Evolutionary conservation across 2,113 vertebrate species (phyloP).

Genomic region (Embiotoca jacksoni): DNA sequence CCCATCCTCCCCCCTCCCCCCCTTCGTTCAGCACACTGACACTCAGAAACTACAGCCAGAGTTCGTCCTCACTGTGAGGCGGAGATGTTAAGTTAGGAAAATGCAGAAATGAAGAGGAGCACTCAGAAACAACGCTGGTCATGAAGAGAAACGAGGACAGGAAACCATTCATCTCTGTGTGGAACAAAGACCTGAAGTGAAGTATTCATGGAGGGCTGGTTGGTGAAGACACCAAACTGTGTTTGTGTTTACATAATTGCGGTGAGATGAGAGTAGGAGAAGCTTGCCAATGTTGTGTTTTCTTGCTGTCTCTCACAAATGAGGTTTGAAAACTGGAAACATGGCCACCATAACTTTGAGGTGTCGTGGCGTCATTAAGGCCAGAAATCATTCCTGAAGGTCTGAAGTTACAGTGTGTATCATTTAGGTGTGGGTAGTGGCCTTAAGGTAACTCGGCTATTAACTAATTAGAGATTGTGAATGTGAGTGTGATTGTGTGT

Average conservation of each 20-base stretch:
- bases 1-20: constrained; percentile 90
- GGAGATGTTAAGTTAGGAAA: background rate
- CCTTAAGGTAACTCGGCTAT: constrained; percentile 96
- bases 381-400: constrained; percentile 45
- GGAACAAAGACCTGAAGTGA: constrained; percentile 29
- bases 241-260: constrained; percentile 81
- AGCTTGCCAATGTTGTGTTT: constrained; percentile 56
- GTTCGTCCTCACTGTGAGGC: constrained; percentile 97
- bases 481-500: constrained; percentile 45
- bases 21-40: constrained; percentile 92
- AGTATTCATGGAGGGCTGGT: constrained; percentile 35
- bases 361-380: constrained; percentile 38
- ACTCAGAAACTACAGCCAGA: constrained; percentile 98
- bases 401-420: constrained; percentile 50
- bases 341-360: constrained; percentile 27
- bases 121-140: constrained; percentile 24
- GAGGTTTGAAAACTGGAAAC: constrained; percentile 36
- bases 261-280: constrained; percentile 57
- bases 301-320: constrained; percentile 51
- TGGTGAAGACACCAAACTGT: constrained; percentile 60
- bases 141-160: background rate
- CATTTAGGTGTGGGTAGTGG: constrained; percentile 87
- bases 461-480: constrained; percentile 84
- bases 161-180: constrained; percentile 36
- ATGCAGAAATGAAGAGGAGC: constrained; percentile 18